These are phyloP conservation scores for Myrmecobius fasciatus DNA, from an alignment of 2,113 vertebrate species.

Conservation along the genomic window DNA sequence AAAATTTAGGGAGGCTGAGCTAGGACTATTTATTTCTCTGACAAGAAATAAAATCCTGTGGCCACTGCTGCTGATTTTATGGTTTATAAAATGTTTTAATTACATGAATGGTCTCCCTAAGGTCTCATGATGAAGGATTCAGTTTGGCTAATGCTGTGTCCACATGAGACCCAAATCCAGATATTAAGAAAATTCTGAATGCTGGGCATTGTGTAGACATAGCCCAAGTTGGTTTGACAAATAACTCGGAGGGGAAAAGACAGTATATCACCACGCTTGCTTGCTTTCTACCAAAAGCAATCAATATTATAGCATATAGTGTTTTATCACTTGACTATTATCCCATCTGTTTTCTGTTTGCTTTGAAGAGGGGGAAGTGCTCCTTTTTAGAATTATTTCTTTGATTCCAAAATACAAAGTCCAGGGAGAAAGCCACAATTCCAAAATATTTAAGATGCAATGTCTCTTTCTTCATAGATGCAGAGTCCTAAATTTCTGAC, in stretches of 20 bases:
- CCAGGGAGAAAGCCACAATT: background rate
- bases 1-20: no score
- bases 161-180: rapidly evolving
- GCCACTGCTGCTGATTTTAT: background rate
- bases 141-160: background rate
- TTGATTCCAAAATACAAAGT: background rate
- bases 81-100: background rate
- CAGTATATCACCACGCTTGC: background rate
- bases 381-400: background rate
- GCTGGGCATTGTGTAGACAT: background rate
- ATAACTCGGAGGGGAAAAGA: background rate
- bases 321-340: constrained; percentile 35
- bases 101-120: background rate
- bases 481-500: background rate
- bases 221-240: background rate
- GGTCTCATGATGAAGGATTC: background rate
- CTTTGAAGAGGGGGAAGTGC: background rate
- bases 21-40: no score
- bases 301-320: background rate
- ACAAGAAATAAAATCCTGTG: background rate
- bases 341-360: background rate
- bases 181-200: background rate
- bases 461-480: background rate
- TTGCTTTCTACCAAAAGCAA: constrained; percentile 38
- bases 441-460: background rate